Percentiles rank a stretch among this genome's conserved stretches.
These are phyloP conservation scores for Squalus acanthias DNA, from an alignment of 2,797 vertebrate species.

Conservation along the genomic window DNA sequence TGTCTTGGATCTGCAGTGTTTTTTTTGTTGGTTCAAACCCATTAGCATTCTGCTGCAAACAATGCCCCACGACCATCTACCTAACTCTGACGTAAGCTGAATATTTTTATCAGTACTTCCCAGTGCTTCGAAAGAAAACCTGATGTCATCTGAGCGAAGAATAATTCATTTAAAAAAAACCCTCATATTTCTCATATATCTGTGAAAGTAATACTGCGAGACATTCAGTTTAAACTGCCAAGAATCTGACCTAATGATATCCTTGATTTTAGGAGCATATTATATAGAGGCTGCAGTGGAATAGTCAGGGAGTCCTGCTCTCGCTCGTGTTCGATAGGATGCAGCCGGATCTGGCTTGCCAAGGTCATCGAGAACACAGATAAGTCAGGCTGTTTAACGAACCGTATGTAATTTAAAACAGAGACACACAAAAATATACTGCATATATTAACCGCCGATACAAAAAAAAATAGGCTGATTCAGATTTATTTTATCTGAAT, in stretches of 20 bases:
- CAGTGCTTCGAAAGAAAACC: neutral
- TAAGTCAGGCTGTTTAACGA: neutral
- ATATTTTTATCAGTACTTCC: conserved; percentile 1
- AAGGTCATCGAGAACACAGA: conserved; percentile 12
- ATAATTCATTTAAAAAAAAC: neutral
- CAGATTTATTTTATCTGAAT: neutral
- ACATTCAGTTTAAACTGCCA: neutral
- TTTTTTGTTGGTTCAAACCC: neutral
- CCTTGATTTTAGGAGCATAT: neutral
- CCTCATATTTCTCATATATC: too few relatives aligned
- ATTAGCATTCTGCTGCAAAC: conserved; percentile 25
- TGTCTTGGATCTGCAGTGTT: neutral
- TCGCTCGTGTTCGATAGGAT: neutral
- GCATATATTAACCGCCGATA: neutral
- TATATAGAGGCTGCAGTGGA: neutral
- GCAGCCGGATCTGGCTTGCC: neutral
- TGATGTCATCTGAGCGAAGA: neutral
- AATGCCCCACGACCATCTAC: neutral
- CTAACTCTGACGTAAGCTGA: neutral
- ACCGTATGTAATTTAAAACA: neutral
- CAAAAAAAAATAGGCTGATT: neutral
- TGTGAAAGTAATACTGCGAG: neutral
- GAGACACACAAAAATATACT: neutral
- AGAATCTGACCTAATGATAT: neutral
- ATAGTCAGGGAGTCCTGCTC: too few relatives aligned